phyloP scores from a whole-genome alignment of 1,140 invertebrate species.

The Saccostrea cuccullata region DNA sequence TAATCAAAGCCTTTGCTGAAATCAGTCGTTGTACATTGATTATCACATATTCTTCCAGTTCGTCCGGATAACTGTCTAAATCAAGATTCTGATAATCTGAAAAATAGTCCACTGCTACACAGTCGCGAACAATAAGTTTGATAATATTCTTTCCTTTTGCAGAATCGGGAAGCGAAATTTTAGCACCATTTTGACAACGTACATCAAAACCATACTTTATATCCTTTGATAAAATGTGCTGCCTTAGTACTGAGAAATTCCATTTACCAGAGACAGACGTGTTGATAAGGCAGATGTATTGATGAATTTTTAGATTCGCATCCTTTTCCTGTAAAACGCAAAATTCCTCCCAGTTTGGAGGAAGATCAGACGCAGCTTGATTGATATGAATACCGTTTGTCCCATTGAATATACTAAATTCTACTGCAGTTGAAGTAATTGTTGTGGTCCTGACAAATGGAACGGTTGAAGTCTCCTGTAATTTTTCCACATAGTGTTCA shows the following conservation, averaged over 20 bases:
- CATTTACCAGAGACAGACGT: background rate
- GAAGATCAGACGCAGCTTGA: background rate
- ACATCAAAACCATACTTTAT: background rate
- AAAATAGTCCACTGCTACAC: background rate
- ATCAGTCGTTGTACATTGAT: background rate
- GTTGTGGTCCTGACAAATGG: background rate
- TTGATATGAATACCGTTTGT: background rate
- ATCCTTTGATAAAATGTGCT: background rate
- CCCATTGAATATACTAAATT: background rate
- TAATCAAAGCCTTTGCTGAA: background rate
- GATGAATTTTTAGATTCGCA: background rate
- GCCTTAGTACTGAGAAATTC: background rate
- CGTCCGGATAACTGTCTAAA: background rate
- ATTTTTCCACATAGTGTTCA: background rate
- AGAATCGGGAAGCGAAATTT: background rate
- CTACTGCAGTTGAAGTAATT: background rate
- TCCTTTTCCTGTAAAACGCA: background rate
- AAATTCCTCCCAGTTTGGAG: background rate
- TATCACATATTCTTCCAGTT: background rate
- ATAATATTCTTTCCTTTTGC: background rate
- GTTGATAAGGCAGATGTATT: background rate
- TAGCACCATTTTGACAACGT: background rate
- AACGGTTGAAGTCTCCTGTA: background rate
- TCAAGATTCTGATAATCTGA: constrained; percentile 2
- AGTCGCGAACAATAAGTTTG: background rate